These are phyloP conservation scores for Lanius ludovicianus DNA, from an alignment of 2,113 vertebrate genomes.

Conservation along the genomic window DNA sequence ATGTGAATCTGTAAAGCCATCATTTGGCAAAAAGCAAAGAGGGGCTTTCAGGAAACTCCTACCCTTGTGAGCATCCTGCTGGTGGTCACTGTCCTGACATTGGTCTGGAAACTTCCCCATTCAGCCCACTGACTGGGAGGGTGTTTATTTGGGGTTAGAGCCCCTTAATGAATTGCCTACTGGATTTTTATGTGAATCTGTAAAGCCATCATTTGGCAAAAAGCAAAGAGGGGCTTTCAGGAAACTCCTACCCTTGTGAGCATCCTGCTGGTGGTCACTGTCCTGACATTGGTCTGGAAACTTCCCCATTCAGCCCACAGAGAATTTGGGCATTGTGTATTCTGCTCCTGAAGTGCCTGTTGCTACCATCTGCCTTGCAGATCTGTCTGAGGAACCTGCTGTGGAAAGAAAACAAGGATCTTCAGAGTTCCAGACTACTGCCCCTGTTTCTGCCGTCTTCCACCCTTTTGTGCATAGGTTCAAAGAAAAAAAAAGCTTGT, in stretches of 20 bases:
- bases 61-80: neutral
- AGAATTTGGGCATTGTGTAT: neutral
- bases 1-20: neutral
- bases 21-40: neutral
- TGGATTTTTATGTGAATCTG: neutral
- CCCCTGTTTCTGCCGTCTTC: neutral
- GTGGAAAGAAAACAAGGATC: neutral
- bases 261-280: neutral
- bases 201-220: neutral
- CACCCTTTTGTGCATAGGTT: neutral
- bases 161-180: neutral
- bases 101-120: neutral
- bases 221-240: neutral
- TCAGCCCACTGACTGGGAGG: neutral
- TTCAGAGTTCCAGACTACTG: neutral
- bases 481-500: neutral
- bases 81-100: accelerated
- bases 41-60: neutral
- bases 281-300: accelerated
- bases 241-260: neutral
- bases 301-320: neutral
- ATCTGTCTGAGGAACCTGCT: neutral
- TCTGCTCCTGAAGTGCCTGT: neutral
- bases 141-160: neutral
- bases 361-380: neutral